These are phyloP conservation scores for Drosophila albomicans DNA, from an alignment of 1,140 invertebrate genomes.

Conservation along the genomic window DNA sequence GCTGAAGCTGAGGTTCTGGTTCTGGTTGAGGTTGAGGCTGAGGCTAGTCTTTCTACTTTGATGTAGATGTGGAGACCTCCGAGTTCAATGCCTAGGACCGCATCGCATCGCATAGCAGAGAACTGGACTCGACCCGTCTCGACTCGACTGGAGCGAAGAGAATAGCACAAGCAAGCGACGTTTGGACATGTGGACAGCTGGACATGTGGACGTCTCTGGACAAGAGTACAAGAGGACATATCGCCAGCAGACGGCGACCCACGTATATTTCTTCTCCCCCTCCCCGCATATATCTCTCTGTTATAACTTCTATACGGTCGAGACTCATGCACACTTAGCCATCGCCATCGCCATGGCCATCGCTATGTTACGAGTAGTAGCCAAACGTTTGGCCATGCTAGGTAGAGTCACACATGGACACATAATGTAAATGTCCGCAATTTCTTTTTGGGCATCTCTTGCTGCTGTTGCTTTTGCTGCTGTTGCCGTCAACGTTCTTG, in stretches of 20 bases:
- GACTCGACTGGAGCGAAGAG: not conserved
- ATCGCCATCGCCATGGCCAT: constrained; percentile 20
- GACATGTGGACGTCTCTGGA: constrained; percentile 58
- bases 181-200: constrained; percentile 53
- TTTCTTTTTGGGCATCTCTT: constrained; percentile 84
- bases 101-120: not conserved
- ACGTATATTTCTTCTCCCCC: constrained; percentile 61
- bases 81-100: constrained; percentile 56
- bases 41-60: constrained; percentile 72
- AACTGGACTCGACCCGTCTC: constrained; percentile 9
- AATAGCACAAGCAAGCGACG: constrained; percentile 43
- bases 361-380: constrained; percentile 2
- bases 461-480: constrained; percentile 53
- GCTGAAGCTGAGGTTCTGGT: not conserved
- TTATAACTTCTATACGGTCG: constrained; percentile 29
- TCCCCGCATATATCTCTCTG: constrained; percentile 29
- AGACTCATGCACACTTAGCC: constrained; percentile 58
- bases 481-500: constrained; percentile 68
- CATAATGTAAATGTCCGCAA: constrained; percentile 84
- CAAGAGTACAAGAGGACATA: constrained; percentile 77
- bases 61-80: constrained; percentile 66
- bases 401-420: constrained; percentile 73
- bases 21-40: not conserved
- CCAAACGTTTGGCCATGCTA: constrained; percentile 20
- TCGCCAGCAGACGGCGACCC: constrained; percentile 68